Base-by-base conservation (phyloP, 2,797 vertebrate species). In the Gastrophryne carolinensis region DNA sequence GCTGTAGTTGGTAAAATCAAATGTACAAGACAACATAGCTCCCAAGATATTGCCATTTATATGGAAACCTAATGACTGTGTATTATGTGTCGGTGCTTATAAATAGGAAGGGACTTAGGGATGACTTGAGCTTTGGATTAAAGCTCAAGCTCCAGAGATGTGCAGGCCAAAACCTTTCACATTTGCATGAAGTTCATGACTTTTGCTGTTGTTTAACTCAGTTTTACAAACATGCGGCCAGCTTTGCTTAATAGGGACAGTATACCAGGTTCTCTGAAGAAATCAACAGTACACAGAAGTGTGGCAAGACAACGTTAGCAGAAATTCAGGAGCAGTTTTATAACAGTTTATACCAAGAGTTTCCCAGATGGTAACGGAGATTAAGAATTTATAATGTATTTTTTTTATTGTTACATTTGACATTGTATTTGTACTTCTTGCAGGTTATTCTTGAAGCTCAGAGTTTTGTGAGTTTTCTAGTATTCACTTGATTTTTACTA, bases 31-130 rank as follows among this genome's bases (percentile, higher is more conserved):
- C 19, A n/a, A 49, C 47, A 65, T 19, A 17, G 15, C 62, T 41
- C 39, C 30, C 39, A 26, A 47, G 62, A 41, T 21, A 24, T 65
- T n/a, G 5, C 24, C 19, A 29, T 65, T 65, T 47, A 65, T 47
- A 65, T 32, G 26, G 32, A 47, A 26, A 47, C 41, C 17, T 65
- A 32, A 61, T 63, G 12, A 47, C 26, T 50, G 12, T 52, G 17
- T 52, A 17, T 21, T 17, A 21, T 34, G n/a, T 26, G 11, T 4
- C 12, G 30, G 13, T 49, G 44, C 49, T 19, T 15, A 41, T 65
- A 65, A 65, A 65, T 65, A 49, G 4, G n/a, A 17, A 65, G 39
- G 62, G 62, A 65, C n/a, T 21, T 3, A 3, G 63, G 63, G 63
- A 66, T 32, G 54, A 19, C 19, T 67, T 67, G 11, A 35, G 12